Evolutionary conservation across 2,113 vertebrate species (phyloP).

Genomic region (Campylomormyrus tamandua): DNA sequence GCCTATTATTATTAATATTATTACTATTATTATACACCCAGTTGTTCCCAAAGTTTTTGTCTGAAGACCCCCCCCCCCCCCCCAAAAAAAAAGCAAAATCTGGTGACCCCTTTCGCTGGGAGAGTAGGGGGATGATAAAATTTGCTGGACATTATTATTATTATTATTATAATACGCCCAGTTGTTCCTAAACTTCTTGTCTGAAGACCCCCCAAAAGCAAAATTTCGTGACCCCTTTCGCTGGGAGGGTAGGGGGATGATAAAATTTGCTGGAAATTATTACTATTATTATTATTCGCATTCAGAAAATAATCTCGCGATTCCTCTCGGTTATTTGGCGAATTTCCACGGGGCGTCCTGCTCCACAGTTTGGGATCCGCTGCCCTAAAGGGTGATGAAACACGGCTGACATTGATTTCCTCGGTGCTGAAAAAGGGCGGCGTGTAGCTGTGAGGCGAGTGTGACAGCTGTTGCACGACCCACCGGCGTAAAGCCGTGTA

Average conservation of each 20-base stretch:
- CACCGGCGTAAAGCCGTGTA: not conserved
- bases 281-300: not conserved
- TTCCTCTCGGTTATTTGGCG: not conserved
- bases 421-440: not conserved
- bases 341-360: not conserved
- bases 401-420: not conserved
- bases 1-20: not conserved
- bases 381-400: not conserved
- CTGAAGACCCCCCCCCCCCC: not conserved
- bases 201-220: not conserved
- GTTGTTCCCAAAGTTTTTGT: not conserved
- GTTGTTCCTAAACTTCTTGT: not conserved
- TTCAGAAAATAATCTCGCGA: not conserved
- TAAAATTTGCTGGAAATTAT: not conserved
- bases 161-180: not conserved
- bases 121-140: not conserved
- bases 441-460: not conserved
- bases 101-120: not conserved
- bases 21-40: not conserved
- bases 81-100: not conserved
- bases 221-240: not conserved
- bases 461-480: not conserved
- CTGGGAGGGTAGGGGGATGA: not conserved
- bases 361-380: not conserved
- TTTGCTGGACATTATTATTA: not conserved